These are phyloP conservation scores for Sphaeridia pumilis DNA, from an alignment of 2,888 invertebrate genomes.

Conservation along the genomic window DNA sequence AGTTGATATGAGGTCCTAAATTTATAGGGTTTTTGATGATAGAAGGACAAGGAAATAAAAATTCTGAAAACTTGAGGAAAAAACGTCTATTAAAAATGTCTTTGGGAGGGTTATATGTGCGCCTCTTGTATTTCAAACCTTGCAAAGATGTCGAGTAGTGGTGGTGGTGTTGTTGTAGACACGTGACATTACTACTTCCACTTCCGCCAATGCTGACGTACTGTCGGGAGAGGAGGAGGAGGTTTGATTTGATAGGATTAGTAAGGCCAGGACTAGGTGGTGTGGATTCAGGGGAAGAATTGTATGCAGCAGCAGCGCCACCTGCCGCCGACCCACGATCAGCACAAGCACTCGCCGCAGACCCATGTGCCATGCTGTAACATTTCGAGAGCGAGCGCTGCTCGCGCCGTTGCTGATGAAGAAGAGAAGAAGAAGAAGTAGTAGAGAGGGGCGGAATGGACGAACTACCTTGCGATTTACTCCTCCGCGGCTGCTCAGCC, in stretches of 20 bases:
- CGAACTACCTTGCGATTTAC: conserved; percentile 83
- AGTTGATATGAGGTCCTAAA: too few relatives aligned
- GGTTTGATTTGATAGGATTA: conserved; percentile 31
- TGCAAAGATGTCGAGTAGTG: conserved; percentile 9
- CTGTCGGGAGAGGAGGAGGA: conserved; percentile 59
- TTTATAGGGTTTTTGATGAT: too few relatives aligned
- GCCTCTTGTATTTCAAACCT: conserved; percentile 6
- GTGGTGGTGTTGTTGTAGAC: conserved; percentile 32
- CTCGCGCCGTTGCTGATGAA: conserved; percentile 27
- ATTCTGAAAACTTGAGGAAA: too few relatives aligned
- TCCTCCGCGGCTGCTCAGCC: conserved; percentile 41
- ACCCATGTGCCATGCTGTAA: conserved; percentile 58
- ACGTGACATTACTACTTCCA: conserved; percentile 11
- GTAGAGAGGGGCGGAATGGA: not conserved
- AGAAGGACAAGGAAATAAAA: conserved; percentile 5
- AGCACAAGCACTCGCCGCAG: too few relatives aligned
- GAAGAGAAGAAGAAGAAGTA: conserved; percentile 10
- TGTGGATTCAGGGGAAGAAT: conserved; percentile 40
- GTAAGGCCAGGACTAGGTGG: conserved; percentile 29
- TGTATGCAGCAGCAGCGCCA: conserved; percentile 15
- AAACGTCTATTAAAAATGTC: not conserved
- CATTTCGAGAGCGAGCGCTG: conserved; percentile 60
- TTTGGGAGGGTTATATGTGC: conserved; percentile 8
- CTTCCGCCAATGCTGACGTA: conserved; percentile 78
- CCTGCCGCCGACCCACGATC: too few relatives aligned